Conservation (phyloP, 2,797 vertebrate species). For the Alauda arvensis region DNA sequence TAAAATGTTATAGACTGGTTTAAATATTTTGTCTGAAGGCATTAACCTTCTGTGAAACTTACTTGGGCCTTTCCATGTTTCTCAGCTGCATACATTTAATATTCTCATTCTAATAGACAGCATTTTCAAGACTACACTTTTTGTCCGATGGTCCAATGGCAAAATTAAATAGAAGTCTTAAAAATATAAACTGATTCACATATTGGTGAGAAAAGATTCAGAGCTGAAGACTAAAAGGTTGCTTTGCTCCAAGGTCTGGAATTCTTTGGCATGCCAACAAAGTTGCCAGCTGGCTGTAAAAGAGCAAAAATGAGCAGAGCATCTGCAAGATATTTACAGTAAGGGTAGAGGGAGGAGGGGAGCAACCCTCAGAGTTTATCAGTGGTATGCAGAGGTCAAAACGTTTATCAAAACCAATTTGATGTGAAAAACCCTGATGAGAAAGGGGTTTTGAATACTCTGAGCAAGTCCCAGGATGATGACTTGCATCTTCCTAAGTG, state of each 20-base stretch:
- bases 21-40: background rate
- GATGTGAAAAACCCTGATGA: constrained; percentile 37
- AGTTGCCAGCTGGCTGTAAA: constrained; percentile 55
- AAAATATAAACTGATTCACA: background rate
- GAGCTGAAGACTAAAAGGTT: constrained; percentile 9
- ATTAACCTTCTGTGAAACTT: background rate
- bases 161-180: background rate
- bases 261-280: constrained; percentile 28
- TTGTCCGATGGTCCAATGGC: background rate
- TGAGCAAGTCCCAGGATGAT: background rate
- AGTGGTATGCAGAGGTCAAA: constrained; percentile 55
- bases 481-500: background rate
- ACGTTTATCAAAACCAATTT: constrained; percentile 45
- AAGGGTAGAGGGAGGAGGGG: constrained; percentile 2
- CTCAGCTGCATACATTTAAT: background rate
- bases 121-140: background rate
- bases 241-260: background rate
- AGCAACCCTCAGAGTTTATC: constrained; percentile 36
- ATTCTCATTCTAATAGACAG: background rate
- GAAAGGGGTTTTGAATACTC: constrained; percentile 14
- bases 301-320: constrained; percentile 46
- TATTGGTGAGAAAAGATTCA: background rate
- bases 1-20: background rate
- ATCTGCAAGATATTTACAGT: constrained; percentile 63
- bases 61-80: background rate